phyloP scores from a whole-genome alignment of 2,888 invertebrate genomes.

The Blastobasis adustella region DNA sequence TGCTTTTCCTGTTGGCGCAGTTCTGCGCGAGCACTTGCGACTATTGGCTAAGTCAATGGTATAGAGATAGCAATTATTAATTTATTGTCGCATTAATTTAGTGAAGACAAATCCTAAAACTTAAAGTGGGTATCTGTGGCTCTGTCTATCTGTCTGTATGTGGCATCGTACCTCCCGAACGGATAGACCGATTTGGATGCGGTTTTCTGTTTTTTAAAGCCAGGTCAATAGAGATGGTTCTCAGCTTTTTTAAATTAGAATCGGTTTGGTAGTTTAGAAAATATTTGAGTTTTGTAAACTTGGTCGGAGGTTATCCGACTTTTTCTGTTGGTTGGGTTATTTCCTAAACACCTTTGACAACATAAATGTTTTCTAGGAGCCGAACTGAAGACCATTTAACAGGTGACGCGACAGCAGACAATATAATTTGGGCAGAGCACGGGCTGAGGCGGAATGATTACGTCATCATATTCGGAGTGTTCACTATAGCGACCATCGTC shows the following conservation, averaged over 20 bases:
- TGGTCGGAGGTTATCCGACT: no score
- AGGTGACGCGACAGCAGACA: constrained; percentile 53
- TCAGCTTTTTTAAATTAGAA: no score
- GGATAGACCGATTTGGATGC: no score
- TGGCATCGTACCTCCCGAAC: no score
- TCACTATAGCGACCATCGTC: constrained; percentile 72
- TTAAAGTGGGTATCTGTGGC: no score
- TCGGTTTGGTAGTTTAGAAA: no score
- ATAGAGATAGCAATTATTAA: constrained; percentile 1
- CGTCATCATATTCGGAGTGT: constrained; percentile 70
- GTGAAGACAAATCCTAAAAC: no score
- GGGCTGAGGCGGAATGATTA: constrained; percentile 45
- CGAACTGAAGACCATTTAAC: constrained; percentile 54
- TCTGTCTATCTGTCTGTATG: no score
- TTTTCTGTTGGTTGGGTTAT: not conserved
- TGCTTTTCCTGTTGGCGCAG: constrained; percentile 75
- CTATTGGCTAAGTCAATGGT: constrained; percentile 65
- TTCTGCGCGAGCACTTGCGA: constrained; percentile 58
- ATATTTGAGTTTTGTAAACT: not conserved
- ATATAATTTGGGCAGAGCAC: constrained; percentile 47
- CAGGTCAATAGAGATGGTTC: no score
- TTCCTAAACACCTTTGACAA: not conserved
- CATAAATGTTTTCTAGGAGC: constrained; percentile 38
- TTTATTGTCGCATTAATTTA: no score
- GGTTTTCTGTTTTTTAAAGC: no score